Evolutionary conservation across 2,797 vertebrate genomes (phyloP).

Genomic region (Melanotaenia parkinsoni): DNA sequence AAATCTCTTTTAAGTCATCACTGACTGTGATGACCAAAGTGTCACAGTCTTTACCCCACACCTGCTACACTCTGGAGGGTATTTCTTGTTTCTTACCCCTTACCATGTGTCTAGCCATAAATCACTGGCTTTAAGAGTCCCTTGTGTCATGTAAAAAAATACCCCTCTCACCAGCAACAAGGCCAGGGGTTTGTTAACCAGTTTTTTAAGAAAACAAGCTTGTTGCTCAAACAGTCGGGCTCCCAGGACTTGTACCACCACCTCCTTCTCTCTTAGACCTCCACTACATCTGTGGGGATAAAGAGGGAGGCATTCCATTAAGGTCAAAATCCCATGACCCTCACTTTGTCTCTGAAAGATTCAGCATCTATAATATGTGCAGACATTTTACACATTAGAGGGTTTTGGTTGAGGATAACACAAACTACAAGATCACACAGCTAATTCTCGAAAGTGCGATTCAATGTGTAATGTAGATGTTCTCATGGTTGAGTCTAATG

Average conservation of each 20-base stretch:
- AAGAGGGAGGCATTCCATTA: conserved; percentile 23
- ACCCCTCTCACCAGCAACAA: conserved; percentile 54
- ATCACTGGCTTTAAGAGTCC: conserved; percentile 66
- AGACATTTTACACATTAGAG: conserved; percentile 17
- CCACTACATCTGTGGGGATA: conserved; percentile 34
- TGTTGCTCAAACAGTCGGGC: conserved; percentile 28
- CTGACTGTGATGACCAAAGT: conserved; percentile 19
- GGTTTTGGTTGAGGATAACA: neutral
- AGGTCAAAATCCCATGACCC: conserved; percentile 57
- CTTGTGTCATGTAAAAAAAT: conserved; percentile 53
- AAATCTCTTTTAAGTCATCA: conserved; percentile 13
- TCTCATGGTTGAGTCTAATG: conserved; percentile 13
- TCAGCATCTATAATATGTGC: conserved; percentile 27
- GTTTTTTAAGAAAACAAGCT: conserved; percentile 69
- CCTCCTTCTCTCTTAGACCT: conserved; percentile 40
- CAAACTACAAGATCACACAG: neutral
- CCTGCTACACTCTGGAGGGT: conserved; percentile 57
- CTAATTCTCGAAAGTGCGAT: conserved; percentile 25
- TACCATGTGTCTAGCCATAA: conserved; percentile 44
- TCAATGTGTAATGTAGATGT: conserved; percentile 19
- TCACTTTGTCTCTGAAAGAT: conserved; percentile 32
- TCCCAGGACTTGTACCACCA: conserved; percentile 38
- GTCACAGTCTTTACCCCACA: conserved; percentile 54
- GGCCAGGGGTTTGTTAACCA: conserved; percentile 66
- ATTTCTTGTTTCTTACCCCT: conserved; percentile 26